phyloP scores from a whole-genome alignment of 2,888 invertebrate genomes.

The Drosophila antonietae region DNA sequence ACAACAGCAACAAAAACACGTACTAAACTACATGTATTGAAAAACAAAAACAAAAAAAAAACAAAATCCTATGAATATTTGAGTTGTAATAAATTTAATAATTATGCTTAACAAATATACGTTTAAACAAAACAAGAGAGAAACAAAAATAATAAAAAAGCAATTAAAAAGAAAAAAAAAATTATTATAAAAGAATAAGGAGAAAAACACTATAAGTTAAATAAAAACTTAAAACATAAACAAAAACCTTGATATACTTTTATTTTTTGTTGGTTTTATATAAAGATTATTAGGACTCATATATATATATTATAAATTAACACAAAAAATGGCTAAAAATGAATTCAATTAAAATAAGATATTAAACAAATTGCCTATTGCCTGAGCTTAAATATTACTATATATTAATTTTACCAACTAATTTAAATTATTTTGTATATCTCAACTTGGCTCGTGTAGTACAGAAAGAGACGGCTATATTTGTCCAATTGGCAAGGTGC shows the following conservation, averaged over 20 bases:
- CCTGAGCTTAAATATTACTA: neutral
- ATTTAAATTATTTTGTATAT: neutral
- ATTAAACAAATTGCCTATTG: neutral
- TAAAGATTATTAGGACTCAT: neutral
- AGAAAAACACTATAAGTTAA: constrained; percentile 62
- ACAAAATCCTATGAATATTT: constrained; percentile 65
- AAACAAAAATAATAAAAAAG: constrained; percentile 14
- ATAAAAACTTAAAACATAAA: constrained; percentile 57
- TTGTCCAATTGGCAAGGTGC: no score
- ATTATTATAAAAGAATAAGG: constrained; percentile 31
- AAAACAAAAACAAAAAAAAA: neutral
- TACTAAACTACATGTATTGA: constrained; percentile 47
- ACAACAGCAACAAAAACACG: constrained; percentile 3
- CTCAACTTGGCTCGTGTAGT: no score
- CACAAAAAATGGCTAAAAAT: no score
- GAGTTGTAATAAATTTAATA: constrained; percentile 65
- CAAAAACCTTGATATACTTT: neutral
- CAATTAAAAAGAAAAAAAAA: constrained; percentile 38
- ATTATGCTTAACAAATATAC: constrained; percentile 47
- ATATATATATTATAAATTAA: neutral
- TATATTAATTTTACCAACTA: neutral
- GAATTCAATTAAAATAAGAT: neutral
- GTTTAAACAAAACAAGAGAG: constrained; percentile 17
- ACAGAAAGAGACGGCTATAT: neutral
- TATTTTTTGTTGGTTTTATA: neutral